Conservation (phyloP, 1,140 invertebrate species). For the Pseudomyrmex dendroicus region DNA sequence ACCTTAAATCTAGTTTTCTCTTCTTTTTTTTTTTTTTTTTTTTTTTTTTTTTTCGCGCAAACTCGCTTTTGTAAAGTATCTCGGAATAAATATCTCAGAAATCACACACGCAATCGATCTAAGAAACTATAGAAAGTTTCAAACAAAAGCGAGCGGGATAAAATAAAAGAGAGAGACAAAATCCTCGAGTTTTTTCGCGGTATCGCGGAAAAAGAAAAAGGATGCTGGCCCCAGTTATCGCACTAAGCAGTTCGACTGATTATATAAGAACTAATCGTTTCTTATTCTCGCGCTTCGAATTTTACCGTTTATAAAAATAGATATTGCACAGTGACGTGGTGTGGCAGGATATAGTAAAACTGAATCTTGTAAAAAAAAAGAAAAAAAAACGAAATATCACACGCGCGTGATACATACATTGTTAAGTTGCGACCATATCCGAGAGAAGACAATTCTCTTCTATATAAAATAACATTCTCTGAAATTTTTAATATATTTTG, state of each 20-base stretch:
- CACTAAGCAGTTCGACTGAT: constrained; percentile 1
- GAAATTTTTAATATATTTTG: not conserved
- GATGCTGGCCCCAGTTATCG: constrained; percentile 15
- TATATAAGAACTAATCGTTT: constrained; percentile 1
- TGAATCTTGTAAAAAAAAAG: no score
- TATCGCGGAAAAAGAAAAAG: not conserved
- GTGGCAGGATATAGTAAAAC: no score
- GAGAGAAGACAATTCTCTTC: no score
- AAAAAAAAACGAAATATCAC: no score
- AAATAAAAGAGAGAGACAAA: not conserved
- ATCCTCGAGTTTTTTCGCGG: not conserved
- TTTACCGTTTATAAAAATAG: no score
- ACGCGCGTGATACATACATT: no score
- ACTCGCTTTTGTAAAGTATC: constrained; percentile 30
- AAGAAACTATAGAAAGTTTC: not conserved
- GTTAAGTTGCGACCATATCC: no score
- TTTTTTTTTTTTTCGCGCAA: constrained; percentile 20
- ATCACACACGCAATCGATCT: constrained; percentile 3
- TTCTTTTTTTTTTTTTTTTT: no score
- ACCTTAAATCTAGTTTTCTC: constrained; percentile 18
- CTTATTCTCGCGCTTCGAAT: not conserved
- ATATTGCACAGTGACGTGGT: no score
- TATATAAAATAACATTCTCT: no score
- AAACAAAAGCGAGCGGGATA: not conserved
- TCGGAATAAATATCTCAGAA: constrained; percentile 33